phyloP scores from a whole-genome alignment of 2,797 vertebrate species.

The Hephaestus fuliginosus region DNA sequence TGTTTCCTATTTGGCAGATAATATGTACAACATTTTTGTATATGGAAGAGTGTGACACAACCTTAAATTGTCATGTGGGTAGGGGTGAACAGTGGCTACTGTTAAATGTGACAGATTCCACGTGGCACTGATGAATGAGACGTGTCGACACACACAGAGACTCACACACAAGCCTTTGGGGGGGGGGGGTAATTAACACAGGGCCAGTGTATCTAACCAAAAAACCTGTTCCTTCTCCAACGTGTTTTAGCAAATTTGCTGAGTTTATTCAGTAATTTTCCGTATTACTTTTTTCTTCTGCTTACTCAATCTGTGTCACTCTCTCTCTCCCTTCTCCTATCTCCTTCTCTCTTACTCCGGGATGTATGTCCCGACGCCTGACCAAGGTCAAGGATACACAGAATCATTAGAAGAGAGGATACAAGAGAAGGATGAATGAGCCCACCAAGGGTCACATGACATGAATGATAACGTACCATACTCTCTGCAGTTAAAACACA shows the following conservation, averaged over 20 bases:
- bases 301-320: slow-evolving; percentile 9
- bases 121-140: slow-evolving; percentile 67
- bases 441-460: slow-evolving; percentile 51
- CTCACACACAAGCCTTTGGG: slow-evolving; percentile 55
- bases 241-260: slow-evolving; percentile 28
- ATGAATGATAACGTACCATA: slow-evolving; percentile 58
- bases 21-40: not conserved
- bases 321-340: slow-evolving; percentile 3
- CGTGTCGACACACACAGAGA: slow-evolving; percentile 45
- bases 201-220: slow-evolving; percentile 54
- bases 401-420: slow-evolving; percentile 45
- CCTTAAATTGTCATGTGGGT: not conserved
- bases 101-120: slow-evolving; percentile 52
- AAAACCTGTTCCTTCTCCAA: slow-evolving; percentile 36
- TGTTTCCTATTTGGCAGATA: not conserved
- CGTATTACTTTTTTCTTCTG: slow-evolving; percentile 17
- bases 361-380: slow-evolving; percentile 32
- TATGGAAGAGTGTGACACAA: slow-evolving; percentile 18
- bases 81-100: slow-evolving; percentile 31
- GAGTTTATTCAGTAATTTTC: slow-evolving; percentile 23
- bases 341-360: slow-evolving; percentile 12
- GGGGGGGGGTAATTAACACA: slow-evolving; percentile 68
- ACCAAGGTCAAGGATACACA: slow-evolving; percentile 62
- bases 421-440: slow-evolving; percentile 35
- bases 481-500: slow-evolving; percentile 63